Evolutionary conservation across 2,888 invertebrate genomes (phyloP).

Genomic region (Netelia inedita): DNA sequence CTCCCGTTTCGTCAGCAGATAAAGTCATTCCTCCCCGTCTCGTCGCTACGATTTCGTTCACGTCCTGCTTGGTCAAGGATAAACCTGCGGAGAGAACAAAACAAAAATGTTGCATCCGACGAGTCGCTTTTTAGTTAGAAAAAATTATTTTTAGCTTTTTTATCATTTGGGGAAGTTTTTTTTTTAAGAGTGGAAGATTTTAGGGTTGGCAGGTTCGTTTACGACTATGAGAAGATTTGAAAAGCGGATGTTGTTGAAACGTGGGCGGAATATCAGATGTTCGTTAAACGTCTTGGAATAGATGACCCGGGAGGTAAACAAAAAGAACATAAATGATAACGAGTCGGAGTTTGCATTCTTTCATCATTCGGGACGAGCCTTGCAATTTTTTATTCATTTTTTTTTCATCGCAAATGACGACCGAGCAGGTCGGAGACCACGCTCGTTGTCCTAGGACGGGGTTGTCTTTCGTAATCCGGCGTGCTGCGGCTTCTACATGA

Average conservation of each 20-base stretch:
- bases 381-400: constrained; percentile 2
- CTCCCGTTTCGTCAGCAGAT: background rate
- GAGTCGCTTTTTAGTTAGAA: background rate
- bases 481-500: no score
- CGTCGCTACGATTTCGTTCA: constrained; percentile 68
- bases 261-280: constrained; percentile 14
- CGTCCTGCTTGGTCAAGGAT: constrained; percentile 72
- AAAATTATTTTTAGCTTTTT: background rate
- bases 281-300: constrained; percentile 23
- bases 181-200: background rate
- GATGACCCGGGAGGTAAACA: constrained; percentile 2
- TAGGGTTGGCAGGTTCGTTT: background rate
- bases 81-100: constrained; percentile 64
- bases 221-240: background rate
- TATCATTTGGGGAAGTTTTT: background rate
- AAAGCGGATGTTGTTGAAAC: background rate
- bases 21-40: constrained; percentile 39
- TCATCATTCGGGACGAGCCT: background rate
- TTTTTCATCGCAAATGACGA: background rate
- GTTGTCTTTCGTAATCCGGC: background rate
- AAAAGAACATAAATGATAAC: constrained; percentile 3
- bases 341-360: constrained; percentile 1
- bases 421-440: background rate
- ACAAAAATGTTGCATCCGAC: background rate
- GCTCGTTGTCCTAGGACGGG: constrained; percentile 36